Evolutionary conservation across 1,140 invertebrate species (phyloP), one percentile per base, ranked within the genome.

Genomic region (Heterodera carotae): DNA sequence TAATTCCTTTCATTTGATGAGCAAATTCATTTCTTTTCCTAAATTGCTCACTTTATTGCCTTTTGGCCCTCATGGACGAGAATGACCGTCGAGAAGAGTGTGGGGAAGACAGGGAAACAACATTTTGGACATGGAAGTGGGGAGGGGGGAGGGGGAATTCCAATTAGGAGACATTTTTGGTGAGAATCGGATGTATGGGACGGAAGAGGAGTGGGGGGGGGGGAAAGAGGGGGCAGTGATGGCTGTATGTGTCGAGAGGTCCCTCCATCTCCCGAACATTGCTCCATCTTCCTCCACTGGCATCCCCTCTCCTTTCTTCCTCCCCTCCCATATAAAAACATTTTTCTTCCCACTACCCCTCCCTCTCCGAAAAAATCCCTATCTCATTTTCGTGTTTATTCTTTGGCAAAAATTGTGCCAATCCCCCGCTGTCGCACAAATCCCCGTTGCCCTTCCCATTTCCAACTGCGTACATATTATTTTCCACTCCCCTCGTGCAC

Each of bases 1-100:
- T 72, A 25, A 72, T 56, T 43, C 66, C n/a, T 69, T 72, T 72
- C 18, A 10, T 53, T 53, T 53, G 39, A 43, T 53, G 48, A 53
- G 48, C 48, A 56, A 43, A 72, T 72, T 72, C 53, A 72, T 72
- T 56, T n/a, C 22, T 72, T 72, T 43, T 71, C 66, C 60, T 27
- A 5, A 43, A 62, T 36, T 56, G 33, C 70, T 43, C 53, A 56
- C 31, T 39, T 56, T 56, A 56, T 56, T 71, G 59, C 48, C 34
- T 56, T 48, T 56, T 48, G 48, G 69, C 59, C 48, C 62, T 56
- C 48, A 18, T 56, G 34, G 69, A 29, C 0, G 67, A 22, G 43
- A 39, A 39, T 36, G 36, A 39, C 43, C 36, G 36, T 36, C 67
- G 34, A 43, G 62, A 66, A 29, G 62, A 22, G n/a, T 10, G 60